Evolutionary conservation across 2,888 invertebrate genomes (phyloP).

Genomic region (Leptopilina myrica): DNA sequence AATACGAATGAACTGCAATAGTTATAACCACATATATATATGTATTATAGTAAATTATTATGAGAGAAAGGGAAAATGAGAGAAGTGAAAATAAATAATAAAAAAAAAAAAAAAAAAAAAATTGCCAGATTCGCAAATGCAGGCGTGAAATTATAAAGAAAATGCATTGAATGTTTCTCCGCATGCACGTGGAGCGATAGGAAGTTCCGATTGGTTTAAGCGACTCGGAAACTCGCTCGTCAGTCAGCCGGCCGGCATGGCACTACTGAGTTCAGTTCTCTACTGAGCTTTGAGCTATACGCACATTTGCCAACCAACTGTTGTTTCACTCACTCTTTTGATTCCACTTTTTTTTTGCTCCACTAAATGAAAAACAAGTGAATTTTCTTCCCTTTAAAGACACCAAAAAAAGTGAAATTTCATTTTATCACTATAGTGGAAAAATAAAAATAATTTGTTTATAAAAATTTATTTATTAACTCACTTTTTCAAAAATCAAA

Average conservation of each 20-base stretch:
- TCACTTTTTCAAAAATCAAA: no score
- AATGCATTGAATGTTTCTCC: conserved; percentile 40
- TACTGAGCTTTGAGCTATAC: conserved; percentile 66
- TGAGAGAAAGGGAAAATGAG: not conserved
- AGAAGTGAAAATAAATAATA: not conserved
- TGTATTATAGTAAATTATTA: not conserved
- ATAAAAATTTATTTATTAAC: no score
- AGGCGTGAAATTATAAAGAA: conserved; percentile 41
- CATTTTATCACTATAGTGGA: not conserved
- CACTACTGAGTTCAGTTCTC: conserved; percentile 65
- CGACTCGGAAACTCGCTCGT: conserved; percentile 64
- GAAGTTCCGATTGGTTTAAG: conserved; percentile 67
- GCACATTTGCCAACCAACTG: conserved; percentile 61
- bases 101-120: not conserved
- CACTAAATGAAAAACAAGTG: not conserved
- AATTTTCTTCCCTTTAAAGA: not conserved
- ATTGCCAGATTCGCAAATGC: conserved; percentile 4
- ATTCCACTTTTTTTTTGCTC: not conserved
- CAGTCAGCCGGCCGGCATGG: conserved; percentile 67
- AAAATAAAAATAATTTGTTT: no score
- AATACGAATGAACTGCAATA: no score
- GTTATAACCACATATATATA: no score
- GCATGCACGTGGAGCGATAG: conserved; percentile 58
- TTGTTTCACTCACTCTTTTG: conserved; percentile 24
- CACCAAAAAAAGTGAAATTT: not conserved